phyloP scores from a whole-genome alignment of 2,888 invertebrate genomes.

The Lapara coniferarum region DNA sequence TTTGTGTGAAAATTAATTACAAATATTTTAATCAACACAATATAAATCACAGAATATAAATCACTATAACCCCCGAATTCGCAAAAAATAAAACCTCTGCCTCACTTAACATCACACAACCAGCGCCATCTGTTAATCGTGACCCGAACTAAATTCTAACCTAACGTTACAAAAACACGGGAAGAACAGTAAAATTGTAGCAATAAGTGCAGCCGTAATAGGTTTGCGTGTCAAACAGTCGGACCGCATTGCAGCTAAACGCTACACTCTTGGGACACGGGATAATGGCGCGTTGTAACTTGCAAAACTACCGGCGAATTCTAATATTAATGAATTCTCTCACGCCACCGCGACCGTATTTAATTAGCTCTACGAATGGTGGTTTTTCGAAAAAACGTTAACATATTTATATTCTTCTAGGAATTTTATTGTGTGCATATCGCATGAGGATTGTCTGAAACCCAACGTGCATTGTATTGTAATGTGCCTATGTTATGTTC shows the following conservation, averaged over 20 bases:
- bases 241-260: slow-evolving; percentile 29
- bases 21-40: no score
- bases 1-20: no score
- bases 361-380: slow-evolving; percentile 15
- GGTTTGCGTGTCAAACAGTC: slow-evolving; percentile 28
- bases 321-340: slow-evolving; percentile 23
- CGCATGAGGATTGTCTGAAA: neutral
- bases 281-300: slow-evolving; percentile 23
- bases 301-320: slow-evolving; percentile 25
- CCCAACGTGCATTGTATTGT: neutral
- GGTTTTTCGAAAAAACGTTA: neutral
- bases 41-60: no score
- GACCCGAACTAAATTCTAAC: slow-evolving; percentile 7
- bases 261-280: slow-evolving; percentile 14
- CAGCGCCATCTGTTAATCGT: slow-evolving; percentile 16
- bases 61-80: no score
- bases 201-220: slow-evolving; percentile 24
- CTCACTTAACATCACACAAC: neutral
- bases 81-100: no score
- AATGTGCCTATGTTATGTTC: no score
- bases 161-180: slow-evolving; percentile 19
- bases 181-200: slow-evolving; percentile 22
- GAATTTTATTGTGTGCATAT: neutral
- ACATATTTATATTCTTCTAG: neutral
- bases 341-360: slow-evolving; percentile 17